Conservation (phyloP, 1,140 invertebrate species). For the Choristoneura fumiferana region DNA sequence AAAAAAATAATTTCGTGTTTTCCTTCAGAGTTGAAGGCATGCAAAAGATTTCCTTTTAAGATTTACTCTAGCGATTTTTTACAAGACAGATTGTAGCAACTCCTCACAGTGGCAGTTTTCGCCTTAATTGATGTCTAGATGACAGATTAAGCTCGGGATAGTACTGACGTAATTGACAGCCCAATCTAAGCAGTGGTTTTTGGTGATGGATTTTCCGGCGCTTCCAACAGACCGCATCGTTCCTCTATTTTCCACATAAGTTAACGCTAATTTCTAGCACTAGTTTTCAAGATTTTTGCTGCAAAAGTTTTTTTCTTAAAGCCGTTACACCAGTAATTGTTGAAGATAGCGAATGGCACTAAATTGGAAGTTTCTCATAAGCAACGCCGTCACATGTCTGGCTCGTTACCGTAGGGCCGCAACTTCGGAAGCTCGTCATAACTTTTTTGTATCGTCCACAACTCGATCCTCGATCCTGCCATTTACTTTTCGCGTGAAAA, state of each 20-base stretch:
- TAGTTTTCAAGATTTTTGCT: too few species aligned
- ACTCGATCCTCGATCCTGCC: constrained; percentile 34
- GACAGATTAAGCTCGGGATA: constrained; percentile 65
- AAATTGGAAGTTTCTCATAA: constrained; percentile 7
- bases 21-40: background rate
- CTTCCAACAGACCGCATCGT: constrained; percentile 1
- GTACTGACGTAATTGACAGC: constrained; percentile 71
- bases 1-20: constrained; percentile 14
- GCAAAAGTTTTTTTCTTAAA: too few species aligned
- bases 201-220: constrained; percentile 46
- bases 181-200: constrained; percentile 61
- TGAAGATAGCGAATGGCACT: background rate
- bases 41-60: constrained; percentile 27
- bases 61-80: constrained; percentile 32
- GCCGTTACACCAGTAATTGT: too few species aligned
- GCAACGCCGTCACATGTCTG: background rate
- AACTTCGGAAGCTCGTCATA: constrained; percentile 28
- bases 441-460: constrained; percentile 39
- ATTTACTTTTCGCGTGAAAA: constrained; percentile 55
- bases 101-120: constrained; percentile 48
- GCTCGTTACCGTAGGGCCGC: background rate
- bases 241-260: background rate
- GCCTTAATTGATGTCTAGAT: constrained; percentile 71
- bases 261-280: too few species aligned
- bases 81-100: constrained; percentile 58